Base-by-base conservation (phyloP, 1,140 invertebrate species). In the Neodiprion virginianus region DNA sequence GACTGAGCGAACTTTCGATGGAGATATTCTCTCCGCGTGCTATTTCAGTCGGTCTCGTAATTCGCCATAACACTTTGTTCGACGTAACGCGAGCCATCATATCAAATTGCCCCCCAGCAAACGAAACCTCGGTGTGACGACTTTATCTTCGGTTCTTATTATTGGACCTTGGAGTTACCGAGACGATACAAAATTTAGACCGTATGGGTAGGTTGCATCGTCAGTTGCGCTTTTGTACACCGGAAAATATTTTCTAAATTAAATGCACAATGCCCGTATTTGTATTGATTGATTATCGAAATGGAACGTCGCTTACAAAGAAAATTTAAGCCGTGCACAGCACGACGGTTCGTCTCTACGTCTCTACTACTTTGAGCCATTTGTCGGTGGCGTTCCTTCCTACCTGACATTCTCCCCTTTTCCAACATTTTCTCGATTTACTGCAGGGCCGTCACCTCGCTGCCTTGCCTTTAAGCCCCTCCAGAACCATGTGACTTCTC, bases 1-100 rank as follows among this genome's bases (percentile, higher is more conserved):
- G 71, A 69, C 73, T 79, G 72, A 72, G 53, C 78, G 28, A 40
- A 40, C 28, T 40, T 40, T 40, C 79, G 77, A 83, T 81, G 78
- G 77, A 81, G 77, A 80, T 82, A 77, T 82, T 80, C 76, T 75
- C 71, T 14, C 10, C 53, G 53, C 11, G 28, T 40, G 53, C 53
- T 61, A 14, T 17, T 61, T 14, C 53, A 17, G 53, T 40, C 28
- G 2, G 28, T 61, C 53, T 61, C 8, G 4, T 1, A 61, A 61
- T 61, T 40, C 53, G 53, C 53, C 53, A 61, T 12, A 61, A 61
- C 28, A 40, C 53, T 61, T 17, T 61, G 53, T 61, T 61, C n/a
- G n/a, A 61, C 11, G 11, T 61, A 61, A 61, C n/a, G 53, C 28
- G 28, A 40, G 28, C 8, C n/a, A 61, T 61, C 53, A 61, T 17